phyloP scores from a whole-genome alignment of 2,888 invertebrate genomes.

The Plagodis dolabraria region DNA sequence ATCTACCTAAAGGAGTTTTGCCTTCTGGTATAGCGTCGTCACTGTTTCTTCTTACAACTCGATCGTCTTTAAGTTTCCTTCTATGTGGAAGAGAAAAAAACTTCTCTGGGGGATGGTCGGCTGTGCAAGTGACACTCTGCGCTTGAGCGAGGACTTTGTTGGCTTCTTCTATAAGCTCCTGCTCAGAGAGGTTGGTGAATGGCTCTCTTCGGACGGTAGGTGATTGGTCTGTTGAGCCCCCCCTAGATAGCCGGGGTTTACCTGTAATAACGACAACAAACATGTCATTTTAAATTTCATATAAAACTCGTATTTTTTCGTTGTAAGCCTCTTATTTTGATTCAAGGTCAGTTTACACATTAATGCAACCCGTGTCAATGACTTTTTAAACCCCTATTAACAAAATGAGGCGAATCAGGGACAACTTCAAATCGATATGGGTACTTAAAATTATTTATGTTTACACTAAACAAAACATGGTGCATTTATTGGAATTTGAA shows the following conservation, averaged over 20 bases:
- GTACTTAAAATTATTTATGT: too few species aligned
- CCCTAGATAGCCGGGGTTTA: constrained; percentile 77
- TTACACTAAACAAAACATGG: too few species aligned
- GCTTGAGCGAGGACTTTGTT: constrained; percentile 90
- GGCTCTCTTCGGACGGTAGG: constrained; percentile 75
- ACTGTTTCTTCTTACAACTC: constrained; percentile 75
- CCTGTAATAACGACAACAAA: constrained; percentile 57
- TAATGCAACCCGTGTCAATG: too few species aligned
- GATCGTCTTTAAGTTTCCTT: constrained; percentile 79
- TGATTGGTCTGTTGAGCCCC: constrained; percentile 63
- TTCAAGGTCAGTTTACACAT: too few species aligned
- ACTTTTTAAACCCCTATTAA: too few species aligned
- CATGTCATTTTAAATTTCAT: too few species aligned
- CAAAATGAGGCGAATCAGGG: too few species aligned
- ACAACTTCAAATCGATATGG: too few species aligned
- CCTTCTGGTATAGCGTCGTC: constrained; percentile 78
- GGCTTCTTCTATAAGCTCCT: constrained; percentile 90
- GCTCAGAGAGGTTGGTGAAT: constrained; percentile 88
- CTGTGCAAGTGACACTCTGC: constrained; percentile 88
- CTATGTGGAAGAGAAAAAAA: constrained; percentile 89
- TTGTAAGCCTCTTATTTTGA: too few species aligned
- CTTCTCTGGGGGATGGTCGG: constrained; percentile 85
- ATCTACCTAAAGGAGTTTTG: constrained; percentile 78
- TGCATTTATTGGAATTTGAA: too few species aligned
- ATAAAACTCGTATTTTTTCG: too few species aligned